Percentiles rank a stretch among this genome's conserved stretches.
Conservation (phyloP, 2,888 invertebrate species). For the Noctua comes region DNA sequence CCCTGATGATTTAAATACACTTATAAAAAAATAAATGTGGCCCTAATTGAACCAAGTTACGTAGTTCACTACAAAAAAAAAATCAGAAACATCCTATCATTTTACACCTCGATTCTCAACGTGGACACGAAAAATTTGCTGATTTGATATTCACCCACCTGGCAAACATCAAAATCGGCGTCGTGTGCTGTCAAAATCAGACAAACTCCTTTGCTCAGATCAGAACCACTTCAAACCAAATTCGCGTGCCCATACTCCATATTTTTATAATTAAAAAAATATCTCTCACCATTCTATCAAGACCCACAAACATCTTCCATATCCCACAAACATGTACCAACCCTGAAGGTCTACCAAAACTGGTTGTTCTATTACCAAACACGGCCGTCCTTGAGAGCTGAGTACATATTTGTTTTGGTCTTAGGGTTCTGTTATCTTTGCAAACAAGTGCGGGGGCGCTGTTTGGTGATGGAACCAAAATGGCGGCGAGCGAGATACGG, state of each 20-base stretch:
- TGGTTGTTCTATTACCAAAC: slow-evolving; percentile 68
- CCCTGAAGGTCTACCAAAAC: slow-evolving; percentile 20
- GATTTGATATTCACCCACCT: too few relatives aligned
- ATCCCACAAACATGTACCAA: neutral
- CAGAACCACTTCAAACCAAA: slow-evolving; percentile 15
- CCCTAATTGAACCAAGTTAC: too few relatives aligned
- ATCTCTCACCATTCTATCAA: neutral
- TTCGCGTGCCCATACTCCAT: slow-evolving; percentile 29
- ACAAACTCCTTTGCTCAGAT: neutral
- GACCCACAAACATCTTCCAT: neutral
- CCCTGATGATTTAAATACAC: too few relatives aligned
- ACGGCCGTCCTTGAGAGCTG: slow-evolving; percentile 80
- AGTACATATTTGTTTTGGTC: slow-evolving; percentile 86
- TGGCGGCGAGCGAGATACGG: slow-evolving; percentile 60
- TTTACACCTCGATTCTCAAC: too few relatives aligned
- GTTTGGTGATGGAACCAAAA: slow-evolving; percentile 66
- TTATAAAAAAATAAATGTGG: too few relatives aligned
- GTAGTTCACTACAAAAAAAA: too few relatives aligned
- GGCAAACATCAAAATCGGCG: neutral
- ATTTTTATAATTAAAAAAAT: slow-evolving; percentile 47
- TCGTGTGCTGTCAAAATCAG: neutral
- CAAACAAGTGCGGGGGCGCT: slow-evolving; percentile 81
- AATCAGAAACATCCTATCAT: too few relatives aligned
- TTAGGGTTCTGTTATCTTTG: slow-evolving; percentile 84
- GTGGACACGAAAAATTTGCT: too few relatives aligned